Evolutionary conservation across 2,113 vertebrate genomes (phyloP), one percentile per base, ranked within the genome.

Genomic region (Guaruba guarouba): DNA sequence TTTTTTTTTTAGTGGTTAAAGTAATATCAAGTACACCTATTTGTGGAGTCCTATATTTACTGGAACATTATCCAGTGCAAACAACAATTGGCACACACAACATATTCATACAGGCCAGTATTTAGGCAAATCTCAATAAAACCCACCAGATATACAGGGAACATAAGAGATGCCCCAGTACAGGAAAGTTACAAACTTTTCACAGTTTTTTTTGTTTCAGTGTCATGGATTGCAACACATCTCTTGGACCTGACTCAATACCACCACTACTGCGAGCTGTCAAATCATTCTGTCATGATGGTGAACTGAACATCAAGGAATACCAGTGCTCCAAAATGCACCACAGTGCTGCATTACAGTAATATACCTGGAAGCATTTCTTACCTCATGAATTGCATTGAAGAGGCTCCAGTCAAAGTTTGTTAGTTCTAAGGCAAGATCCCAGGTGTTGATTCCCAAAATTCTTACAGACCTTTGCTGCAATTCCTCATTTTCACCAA

Each of bases 381-480:
- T 96, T 94, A 99, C 99, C 98, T 99, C 99, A 0, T 99, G 99
- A 87, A 99, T 98, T 13, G 98, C 98, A 95, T 98, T 98, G 96
- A 99, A 99, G 85, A 99, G 98, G 94, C 93, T 98, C 99, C 99
- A 99, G 96, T 99, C 99, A 93, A 99, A 99, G 96, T 98, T 98
- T 68, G 99, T 99, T 89, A 99, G 98, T 76, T 99, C 98, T 67
- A 99, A 97, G 66, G 99, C 99, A 69, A 99, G 98, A 87, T 99
- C 99, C 99, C 99, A 99, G 12, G 99, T 99, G 97, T 99, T 99
- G 97, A 99, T 98, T 93, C 98, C 98, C 87, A 99, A 97, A 98
- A 99, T 98, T 94, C 98, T 98, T 52, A 98, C 97, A 2, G 98
- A 98, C 75, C 98, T 98, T 95, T 99, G 99, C 69, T 98, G 99